Base-by-base conservation (phyloP, 2,888 invertebrate genomes). In the Pristionchus entomophagus region DNA sequence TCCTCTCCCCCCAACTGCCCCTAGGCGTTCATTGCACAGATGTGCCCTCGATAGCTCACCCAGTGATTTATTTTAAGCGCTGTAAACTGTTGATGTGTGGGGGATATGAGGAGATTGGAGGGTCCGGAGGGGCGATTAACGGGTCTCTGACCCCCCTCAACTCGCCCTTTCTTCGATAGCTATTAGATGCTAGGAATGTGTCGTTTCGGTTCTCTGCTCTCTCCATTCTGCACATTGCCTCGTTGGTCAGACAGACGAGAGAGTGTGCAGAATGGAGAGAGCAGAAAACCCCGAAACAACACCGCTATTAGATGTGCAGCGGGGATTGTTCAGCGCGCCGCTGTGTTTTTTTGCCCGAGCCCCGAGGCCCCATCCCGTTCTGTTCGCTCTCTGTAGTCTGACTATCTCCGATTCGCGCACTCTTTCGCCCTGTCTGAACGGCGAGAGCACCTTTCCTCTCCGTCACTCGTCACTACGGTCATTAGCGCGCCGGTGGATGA, bases 81-180 rank as follows among this genome's bases (percentile, higher is more conserved):
- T 69, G 69, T 69, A 69, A 69, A 69, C 69, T 69, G 69, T 69
- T 69, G 69, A 69, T 69, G 69, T 35, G n/a, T 22, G 17, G 69
- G 69, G 29, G 32, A 14, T 14, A 62, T 62, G 32, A 29, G 32
- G 12, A 14, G 62, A 62, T 29, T 29, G 12, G 26, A 29, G 29
- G 29, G 5, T 29, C 29, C 29, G n/a, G 62, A 32, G 29, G 59
- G 62, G 12, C 2, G 10, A 62, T 3, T 62, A 62, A 62, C 32
- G 62, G 62, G 22, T n/a, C 45, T 45, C 45, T 62, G 62, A 32
- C 59, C 10, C 62, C 29, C n/a, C 53, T 53, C n/a, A n/a, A n/a
- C n/a, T n/a, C n/a, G n/a, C n/a, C n/a, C n/a, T n/a, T n/a, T n/a
- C n/a, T n/a, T n/a, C n/a, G n/a, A n/a, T n/a, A n/a, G n/a, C n/a